Conservation (phyloP, 2,888 invertebrate species). For the Perithous albicinctus region DNA sequence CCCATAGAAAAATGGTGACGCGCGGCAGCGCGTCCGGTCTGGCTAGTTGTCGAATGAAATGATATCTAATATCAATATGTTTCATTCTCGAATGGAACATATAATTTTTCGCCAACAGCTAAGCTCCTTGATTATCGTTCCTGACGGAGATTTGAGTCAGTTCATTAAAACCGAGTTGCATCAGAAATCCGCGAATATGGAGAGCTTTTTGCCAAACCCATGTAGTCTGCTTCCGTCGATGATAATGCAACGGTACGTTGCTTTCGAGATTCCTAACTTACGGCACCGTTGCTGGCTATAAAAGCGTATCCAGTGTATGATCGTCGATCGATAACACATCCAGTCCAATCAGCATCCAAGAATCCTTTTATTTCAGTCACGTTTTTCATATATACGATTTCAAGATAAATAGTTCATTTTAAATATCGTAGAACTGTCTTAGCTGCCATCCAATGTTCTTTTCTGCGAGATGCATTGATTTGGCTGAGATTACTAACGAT, state of each 20-base stretch:
- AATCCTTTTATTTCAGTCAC: background rate
- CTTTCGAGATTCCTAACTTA: background rate
- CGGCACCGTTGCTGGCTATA: background rate
- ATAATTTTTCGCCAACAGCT: conserved; percentile 26
- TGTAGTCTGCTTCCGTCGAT: background rate
- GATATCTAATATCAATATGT: conserved; percentile 69
- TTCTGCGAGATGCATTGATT: background rate
- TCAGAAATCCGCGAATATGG: background rate
- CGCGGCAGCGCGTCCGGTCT: no score
- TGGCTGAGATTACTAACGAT: background rate
- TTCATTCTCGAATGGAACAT: conserved; percentile 60
- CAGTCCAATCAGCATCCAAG: conserved; percentile 3
- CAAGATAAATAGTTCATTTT: conserved; percentile 30
- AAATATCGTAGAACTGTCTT: no score
- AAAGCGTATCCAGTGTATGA: background rate
- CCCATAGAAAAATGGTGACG: no score
- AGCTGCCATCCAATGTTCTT: background rate
- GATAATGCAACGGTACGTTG: conserved; percentile 6
- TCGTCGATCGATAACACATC: conserved; percentile 1
- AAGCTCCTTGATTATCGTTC: conserved; percentile 3
- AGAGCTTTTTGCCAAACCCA: conserved; percentile 3
- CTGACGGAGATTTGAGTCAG: background rate
- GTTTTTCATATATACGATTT: background rate
- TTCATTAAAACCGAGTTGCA: background rate
- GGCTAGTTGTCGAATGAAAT: conserved; percentile 66